phyloP scores from a whole-genome alignment of 2,888 invertebrate species.

The Strigamia crassipes region DNA sequence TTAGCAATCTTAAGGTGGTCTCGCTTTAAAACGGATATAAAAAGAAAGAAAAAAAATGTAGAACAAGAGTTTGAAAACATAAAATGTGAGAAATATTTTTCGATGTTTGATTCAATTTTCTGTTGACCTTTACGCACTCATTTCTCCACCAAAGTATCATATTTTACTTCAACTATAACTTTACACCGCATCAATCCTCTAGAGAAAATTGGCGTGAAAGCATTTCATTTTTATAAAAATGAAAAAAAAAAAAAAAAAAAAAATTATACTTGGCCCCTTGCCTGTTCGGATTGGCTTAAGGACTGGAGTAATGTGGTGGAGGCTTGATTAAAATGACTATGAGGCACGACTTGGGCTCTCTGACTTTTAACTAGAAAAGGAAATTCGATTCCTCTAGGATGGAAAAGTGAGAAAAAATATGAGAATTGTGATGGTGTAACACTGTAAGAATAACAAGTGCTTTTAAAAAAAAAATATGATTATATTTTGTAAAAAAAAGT shows the following conservation, averaged over 20 bases:
- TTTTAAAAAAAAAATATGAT: neutral
- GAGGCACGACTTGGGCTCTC: constrained; percentile 28
- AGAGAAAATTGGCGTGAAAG: constrained; percentile 26
- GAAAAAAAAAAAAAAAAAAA: neutral
- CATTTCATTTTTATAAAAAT: neutral
- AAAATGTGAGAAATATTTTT: neutral
- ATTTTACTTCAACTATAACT: neutral
- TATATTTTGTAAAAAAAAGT: neutral
- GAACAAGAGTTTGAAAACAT: neutral
- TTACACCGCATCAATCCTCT: neutral
- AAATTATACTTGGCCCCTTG: constrained; percentile 1
- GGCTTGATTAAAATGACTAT: constrained; percentile 32
- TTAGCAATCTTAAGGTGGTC: neutral
- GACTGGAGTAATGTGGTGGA: neutral
- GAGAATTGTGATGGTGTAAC: neutral
- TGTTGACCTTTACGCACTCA: constrained; percentile 5
- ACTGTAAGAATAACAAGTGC: neutral
- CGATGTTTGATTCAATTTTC: constrained; percentile 14
- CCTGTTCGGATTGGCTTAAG: neutral
- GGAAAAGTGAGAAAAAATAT: neutral
- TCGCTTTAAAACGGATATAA: neutral
- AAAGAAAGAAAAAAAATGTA: neutral
- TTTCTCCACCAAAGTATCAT: neutral
- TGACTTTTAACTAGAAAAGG: constrained; percentile 35
- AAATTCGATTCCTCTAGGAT: neutral